Base-by-base conservation (phyloP, 2,113 vertebrate species). In the Acinonyx jubatus region DNA sequence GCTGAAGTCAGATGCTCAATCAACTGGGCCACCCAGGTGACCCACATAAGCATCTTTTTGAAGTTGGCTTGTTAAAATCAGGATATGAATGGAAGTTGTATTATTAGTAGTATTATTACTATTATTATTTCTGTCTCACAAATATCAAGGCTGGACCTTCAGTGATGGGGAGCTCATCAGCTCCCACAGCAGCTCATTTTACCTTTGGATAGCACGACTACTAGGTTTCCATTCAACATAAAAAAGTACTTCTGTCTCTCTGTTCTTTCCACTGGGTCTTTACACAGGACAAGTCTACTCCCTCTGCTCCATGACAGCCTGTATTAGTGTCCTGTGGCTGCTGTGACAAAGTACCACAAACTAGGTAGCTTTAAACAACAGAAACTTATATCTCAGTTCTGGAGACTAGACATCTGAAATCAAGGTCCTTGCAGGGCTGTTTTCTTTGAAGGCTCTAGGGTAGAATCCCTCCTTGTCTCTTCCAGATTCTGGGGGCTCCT, bases 341-440 rank as follows among this genome's bases (percentile, higher is more conserved):
- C 68, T n/a, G 1, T 83, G 78, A 74, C 27, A 88, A 96, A 83
- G 52, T 83, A 78, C 18, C 27, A 79, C 79, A 80, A 96, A 87
- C 11, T 36, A 10, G 38, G 33, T 89, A 45, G 27, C n/a, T 94
- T 94, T 89, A 92, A 97, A 92, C 27, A 92, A 82, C 25, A 87
- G 8, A 94, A 86, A 95, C 50, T 78, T 68, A 90, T 93, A 31
- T 86, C 57, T 97, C 78, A 91, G 23, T 73, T 94, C 31, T 92
- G 50, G 57, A 81, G 25, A 29, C 69, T 33, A 65, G 31, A 86
- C 55, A 13, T 95, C 66, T 97, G 68, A 95, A 95, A 93, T 91
- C 73, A 96, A 93, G 7, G 45, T 78, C 14, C 55, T 87, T 33
- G 41, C 23, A 79, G 36, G 7, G 31, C 1, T 61, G 18, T 87